Evolutionary conservation across 1,140 invertebrate genomes (phyloP).

Genomic region (Lysiphlebus fabarum): DNA sequence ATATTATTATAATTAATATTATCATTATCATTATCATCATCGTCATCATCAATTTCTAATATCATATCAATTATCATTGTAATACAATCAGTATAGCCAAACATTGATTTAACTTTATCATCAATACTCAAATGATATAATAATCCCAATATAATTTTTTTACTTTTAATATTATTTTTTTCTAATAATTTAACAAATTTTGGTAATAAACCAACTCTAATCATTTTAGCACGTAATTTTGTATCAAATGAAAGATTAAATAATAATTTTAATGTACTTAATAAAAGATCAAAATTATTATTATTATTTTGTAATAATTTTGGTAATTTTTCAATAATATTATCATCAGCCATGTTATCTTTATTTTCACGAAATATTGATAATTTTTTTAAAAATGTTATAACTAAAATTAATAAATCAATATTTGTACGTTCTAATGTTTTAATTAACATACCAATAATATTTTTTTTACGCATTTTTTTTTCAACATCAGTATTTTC

Average conservation of each 20-base stretch:
- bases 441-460: slow-evolving; percentile 84
- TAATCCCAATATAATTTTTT: slow-evolving; percentile 80
- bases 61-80: slow-evolving; percentile 81
- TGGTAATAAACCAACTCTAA: slow-evolving; percentile 82
- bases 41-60: slow-evolving; percentile 66
- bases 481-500: slow-evolving; percentile 93
- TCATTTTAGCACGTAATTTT: slow-evolving; percentile 82
- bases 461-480: slow-evolving; percentile 94
- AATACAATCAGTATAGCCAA: slow-evolving; percentile 93
- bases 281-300: slow-evolving; percentile 77
- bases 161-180: slow-evolving; percentile 77
- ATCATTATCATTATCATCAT: slow-evolving; percentile 26
- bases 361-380: slow-evolving; percentile 94
- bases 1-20: too few species aligned
- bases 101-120: slow-evolving; percentile 91
- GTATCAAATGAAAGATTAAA: slow-evolving; percentile 98
- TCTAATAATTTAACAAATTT: slow-evolving; percentile 82
- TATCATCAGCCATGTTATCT: slow-evolving; percentile 78
- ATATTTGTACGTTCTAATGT: slow-evolving; percentile 80
- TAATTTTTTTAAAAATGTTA: slow-evolving; percentile 93
- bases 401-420: slow-evolving; percentile 85
- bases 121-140: slow-evolving; percentile 95
- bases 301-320: slow-evolving; percentile 69
- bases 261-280: slow-evolving; percentile 81
- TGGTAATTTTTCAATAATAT: slow-evolving; percentile 73